Percentiles rank a stretch among this genome's conserved stretches.
These are phyloP conservation scores for Nilaparvata lugens DNA, from an alignment of 1,140 invertebrate species.

Conservation along the genomic window DNA sequence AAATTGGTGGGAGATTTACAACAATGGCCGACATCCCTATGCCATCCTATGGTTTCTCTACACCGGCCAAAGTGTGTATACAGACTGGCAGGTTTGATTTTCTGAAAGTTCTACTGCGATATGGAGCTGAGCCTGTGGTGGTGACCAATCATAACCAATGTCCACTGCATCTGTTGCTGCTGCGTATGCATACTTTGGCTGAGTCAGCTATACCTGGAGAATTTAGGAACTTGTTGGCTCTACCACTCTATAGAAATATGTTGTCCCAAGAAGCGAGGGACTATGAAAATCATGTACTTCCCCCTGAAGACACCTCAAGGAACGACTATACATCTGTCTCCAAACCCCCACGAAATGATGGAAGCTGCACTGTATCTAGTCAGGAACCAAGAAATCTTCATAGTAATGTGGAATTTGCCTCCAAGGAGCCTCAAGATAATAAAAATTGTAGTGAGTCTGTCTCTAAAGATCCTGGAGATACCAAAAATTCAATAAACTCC, in stretches of 20 bases:
- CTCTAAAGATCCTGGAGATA: too few species aligned
- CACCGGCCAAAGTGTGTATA: slow-evolving; percentile 55
- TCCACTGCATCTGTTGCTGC: slow-evolving; percentile 21
- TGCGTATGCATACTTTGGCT: slow-evolving; percentile 15
- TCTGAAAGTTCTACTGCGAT: slow-evolving; percentile 57
- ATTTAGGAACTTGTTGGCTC: background rate
- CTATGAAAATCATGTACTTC: too few species aligned
- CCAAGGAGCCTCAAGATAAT: too few species aligned
- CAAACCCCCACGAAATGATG: slow-evolving; percentile 11
- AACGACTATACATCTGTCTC: background rate
- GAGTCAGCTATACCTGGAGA: background rate
- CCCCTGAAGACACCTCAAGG: background rate
- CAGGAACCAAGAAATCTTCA: background rate
- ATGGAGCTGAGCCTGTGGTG: slow-evolving; percentile 47
- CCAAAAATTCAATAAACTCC: too few species aligned
- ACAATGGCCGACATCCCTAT: slow-evolving; percentile 69
- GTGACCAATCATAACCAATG: slow-evolving; percentile 38
- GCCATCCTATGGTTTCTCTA: slow-evolving; percentile 58
- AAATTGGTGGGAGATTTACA: slow-evolving; percentile 30
- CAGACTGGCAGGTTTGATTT: slow-evolving; percentile 62
- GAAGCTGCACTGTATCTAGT: too few species aligned
- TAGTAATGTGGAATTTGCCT: too few species aligned
- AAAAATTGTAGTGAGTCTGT: too few species aligned
- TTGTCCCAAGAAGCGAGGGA: too few species aligned
- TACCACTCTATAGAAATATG: background rate